phyloP scores from a whole-genome alignment of 2,797 vertebrate genomes.

The Podarcis siculus region DNA sequence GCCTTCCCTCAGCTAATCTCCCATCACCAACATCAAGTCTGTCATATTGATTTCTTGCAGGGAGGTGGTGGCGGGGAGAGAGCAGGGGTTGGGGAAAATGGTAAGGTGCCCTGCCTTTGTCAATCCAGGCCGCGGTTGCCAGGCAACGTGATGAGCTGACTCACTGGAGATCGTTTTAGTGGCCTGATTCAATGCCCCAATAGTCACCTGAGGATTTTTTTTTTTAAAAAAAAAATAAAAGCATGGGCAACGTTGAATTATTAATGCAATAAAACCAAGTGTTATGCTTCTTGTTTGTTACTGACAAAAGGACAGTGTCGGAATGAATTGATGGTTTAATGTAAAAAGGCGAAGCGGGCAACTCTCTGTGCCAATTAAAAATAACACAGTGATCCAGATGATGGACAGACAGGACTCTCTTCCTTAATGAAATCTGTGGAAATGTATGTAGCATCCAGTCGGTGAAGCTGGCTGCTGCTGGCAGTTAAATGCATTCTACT shows the following conservation, averaged over 20 bases:
- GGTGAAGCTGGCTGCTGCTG: background rate
- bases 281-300: background rate
- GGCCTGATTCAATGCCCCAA: constrained; percentile 73
- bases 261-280: constrained; percentile 46
- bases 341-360: constrained; percentile 9
- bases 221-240: constrained; percentile 50
- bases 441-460: constrained; percentile 2
- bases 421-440: constrained; percentile 13
- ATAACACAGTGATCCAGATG: background rate
- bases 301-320: constrained; percentile 3
- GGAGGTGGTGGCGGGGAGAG: constrained; percentile 74
- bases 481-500: background rate
- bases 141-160: constrained; percentile 66
- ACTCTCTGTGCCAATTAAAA: constrained; percentile 30
- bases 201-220: constrained; percentile 71
- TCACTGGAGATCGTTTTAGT: constrained; percentile 60
- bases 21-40: constrained; percentile 84
- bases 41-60: constrained; percentile 88
- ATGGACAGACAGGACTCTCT: background rate
- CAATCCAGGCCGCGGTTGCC: constrained; percentile 83
- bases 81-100: constrained; percentile 61
- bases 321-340: background rate
- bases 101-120: constrained; percentile 79
- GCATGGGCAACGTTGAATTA: constrained; percentile 57
- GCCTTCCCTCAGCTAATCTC: constrained; percentile 84